Evolutionary conservation across 2,113 vertebrate genomes (phyloP), one percentile per base, ranked within the genome.

Genomic region (Ondatra zibethicus): DNA sequence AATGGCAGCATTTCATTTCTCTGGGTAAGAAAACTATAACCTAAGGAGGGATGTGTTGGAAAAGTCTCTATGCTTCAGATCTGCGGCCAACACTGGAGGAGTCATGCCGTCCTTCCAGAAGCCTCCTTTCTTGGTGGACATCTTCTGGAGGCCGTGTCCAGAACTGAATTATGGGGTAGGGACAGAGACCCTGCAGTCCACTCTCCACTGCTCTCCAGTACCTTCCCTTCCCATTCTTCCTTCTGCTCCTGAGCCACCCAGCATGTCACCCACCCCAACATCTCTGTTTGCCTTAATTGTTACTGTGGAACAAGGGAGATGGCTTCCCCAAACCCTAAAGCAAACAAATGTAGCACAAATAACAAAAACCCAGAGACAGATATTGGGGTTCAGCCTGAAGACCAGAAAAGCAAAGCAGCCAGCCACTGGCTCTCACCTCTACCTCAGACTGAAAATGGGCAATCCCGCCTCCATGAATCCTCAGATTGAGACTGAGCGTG

Each of bases 21-120:
- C 80, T 7, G 2, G 96, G 95, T 75, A 82, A 96, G 73, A 96
- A 97, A 97, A 80, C 72, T 52, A 50, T 31, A 39, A 84, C 33
- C 10, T 7, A 5, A 33, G 70, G 81, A 50, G 45, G 55, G 29
- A 50, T 31, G 39, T 78, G 55, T 39, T 88, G 45, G 55, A 72
- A 89, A 72, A 76, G 52, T 61, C 88, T 73, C 19, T 23, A 88
- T 36, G 73, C 88, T n/a, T 63, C 45, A 70, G 52, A 70, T 16
- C 42, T 70, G 39, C 14, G 55, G 47, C 85, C 36, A 78, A 31
- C 42, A n/a, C 7, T 13, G 47, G 58, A 47, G 50, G 33, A 7
- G 63, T 31, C 0, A 7, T 14, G 31, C 21, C 9, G 29, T 39
- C 61, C 55, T 45, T 29, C 61, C 14, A 85, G 70, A 58, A 63